Conservation (phyloP, 2,113 vertebrate genomes). For the Amblyornis subalaris region DNA sequence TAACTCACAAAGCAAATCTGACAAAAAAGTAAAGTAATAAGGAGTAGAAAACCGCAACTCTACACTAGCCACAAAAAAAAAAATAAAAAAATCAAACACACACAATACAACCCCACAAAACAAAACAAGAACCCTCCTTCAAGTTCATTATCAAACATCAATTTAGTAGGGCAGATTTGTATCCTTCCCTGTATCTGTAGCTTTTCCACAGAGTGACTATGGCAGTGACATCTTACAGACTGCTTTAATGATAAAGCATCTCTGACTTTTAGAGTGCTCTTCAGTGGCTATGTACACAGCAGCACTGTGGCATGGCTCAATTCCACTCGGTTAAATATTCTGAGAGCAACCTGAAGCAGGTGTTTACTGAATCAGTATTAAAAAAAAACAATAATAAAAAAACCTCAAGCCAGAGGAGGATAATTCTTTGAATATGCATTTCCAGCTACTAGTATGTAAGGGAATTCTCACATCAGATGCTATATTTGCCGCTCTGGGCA, state of each 20-base stretch:
- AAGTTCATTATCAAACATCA: background rate
- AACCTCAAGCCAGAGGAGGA: rapidly evolving
- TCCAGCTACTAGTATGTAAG: background rate
- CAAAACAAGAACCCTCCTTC: background rate
- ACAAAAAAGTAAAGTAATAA: background rate
- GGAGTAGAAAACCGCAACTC: background rate
- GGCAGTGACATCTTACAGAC: background rate
- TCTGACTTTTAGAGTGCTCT: background rate
- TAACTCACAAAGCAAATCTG: background rate
- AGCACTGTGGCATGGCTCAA: background rate
- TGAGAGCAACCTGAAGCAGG: background rate
- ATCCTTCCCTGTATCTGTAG: background rate
- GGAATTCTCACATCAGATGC: background rate
- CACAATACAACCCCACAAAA: background rate
- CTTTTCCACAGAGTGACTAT: background rate
- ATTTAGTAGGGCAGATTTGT: background rate
- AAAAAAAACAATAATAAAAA: background rate
- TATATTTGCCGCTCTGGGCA: background rate
- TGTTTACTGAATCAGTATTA: background rate
- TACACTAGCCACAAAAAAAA: background rate
- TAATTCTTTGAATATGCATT: background rate
- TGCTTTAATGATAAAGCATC: background rate
- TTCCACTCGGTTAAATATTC: background rate
- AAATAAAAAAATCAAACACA: background rate
- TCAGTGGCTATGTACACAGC: background rate